phyloP scores from a whole-genome alignment of 2,797 vertebrate genomes.

The Sebastes wilsoni region DNA sequence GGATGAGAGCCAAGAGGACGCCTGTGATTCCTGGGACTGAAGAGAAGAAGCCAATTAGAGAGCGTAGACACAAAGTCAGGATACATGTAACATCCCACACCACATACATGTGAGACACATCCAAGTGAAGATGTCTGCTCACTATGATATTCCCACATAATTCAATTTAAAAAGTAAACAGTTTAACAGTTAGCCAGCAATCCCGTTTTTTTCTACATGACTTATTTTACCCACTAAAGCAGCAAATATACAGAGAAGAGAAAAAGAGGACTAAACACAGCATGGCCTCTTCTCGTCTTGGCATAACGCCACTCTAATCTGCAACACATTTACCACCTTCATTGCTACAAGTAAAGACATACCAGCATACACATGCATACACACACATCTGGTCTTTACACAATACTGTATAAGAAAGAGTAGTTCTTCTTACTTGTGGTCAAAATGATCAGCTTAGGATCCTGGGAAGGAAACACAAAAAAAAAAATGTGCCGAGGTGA shows the following conservation, averaged over 20 bases:
- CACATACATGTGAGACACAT: background rate
- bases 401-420: background rate
- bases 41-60: constrained; percentile 26
- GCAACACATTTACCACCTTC: constrained; percentile 11
- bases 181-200: background rate
- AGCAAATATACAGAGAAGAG: background rate
- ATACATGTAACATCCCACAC: background rate
- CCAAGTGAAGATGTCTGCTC: background rate
- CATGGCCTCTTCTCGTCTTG: constrained; percentile 16
- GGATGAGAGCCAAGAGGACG: constrained; percentile 91
- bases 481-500: background rate
- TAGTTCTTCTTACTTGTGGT: constrained; percentile 87
- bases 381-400: background rate
- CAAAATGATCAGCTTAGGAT: constrained; percentile 91
- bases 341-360: constrained; percentile 1
- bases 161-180: background rate
- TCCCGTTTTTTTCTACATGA: background rate
- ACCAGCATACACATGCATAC: background rate
- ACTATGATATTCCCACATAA: background rate
- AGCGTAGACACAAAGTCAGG: constrained; percentile 4
- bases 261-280: background rate
- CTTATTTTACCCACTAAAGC: background rate
- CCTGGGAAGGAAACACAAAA: constrained; percentile 76
- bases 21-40: constrained; percentile 95
- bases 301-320: constrained; percentile 31